Conservation (phyloP, 2,113 vertebrate genomes). For the Callionymus lyra region DNA sequence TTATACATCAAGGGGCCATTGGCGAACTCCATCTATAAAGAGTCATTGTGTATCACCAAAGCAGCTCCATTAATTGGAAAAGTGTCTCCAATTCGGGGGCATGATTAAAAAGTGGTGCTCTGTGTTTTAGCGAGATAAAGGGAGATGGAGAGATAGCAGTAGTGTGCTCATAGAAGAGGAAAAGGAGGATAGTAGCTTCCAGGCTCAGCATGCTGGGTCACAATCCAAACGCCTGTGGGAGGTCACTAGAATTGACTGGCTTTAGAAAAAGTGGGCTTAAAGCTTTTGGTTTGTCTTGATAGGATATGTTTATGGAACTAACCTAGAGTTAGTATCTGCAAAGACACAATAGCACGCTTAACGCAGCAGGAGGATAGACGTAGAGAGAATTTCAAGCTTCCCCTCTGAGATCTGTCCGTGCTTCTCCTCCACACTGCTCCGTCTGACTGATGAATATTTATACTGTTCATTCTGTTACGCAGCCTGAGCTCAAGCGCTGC, state of each 20-base stretch:
- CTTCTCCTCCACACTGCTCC: constrained; percentile 23
- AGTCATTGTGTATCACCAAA: constrained; percentile 33
- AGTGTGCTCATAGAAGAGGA: constrained; percentile 20
- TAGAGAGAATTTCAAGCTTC: constrained; percentile 22
- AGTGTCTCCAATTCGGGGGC: constrained; percentile 56
- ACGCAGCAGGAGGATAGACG: constrained; percentile 20
- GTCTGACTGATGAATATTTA: constrained; percentile 56
- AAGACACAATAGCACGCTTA: constrained; percentile 27
- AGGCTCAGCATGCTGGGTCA: constrained; percentile 41
- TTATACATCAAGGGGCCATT: constrained; percentile 46
- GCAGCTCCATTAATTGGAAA: constrained; percentile 64
- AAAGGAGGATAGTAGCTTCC: constrained; percentile 27
- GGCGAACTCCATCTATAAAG: constrained; percentile 41
- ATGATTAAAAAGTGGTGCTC: constrained; percentile 63
- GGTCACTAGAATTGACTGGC: constrained; percentile 19
- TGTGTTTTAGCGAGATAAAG: constrained; percentile 56
- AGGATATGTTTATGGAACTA: constrained; percentile 16
- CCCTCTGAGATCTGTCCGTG: constrained; percentile 28
- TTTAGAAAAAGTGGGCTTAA: constrained; percentile 22
- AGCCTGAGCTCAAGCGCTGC: constrained; percentile 29
- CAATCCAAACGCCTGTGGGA: constrained; percentile 40
- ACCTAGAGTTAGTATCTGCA: constrained; percentile 24
- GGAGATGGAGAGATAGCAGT: constrained; percentile 50
- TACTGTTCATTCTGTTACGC: constrained; percentile 41
- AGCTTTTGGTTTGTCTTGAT: constrained; percentile 5